Percentiles rank a stretch among this genome's conserved stretches.
phyloP scores from a whole-genome alignment of 2,797 vertebrate species.

The Adrianichthys oophorus region DNA sequence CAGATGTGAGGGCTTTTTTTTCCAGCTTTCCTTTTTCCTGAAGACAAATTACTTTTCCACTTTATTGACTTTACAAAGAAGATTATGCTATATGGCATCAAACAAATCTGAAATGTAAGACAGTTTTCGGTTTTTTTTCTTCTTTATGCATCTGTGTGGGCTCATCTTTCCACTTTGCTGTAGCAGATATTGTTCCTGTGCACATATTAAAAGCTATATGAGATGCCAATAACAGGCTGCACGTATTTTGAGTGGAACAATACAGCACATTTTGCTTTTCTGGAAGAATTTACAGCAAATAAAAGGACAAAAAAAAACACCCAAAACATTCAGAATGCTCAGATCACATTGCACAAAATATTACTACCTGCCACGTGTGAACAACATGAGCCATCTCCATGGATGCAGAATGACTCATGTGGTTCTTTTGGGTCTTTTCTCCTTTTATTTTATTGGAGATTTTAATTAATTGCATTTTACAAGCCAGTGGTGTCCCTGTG shows the following conservation, averaged over 20 bases:
- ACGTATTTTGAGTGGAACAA: slow-evolving; percentile 34
- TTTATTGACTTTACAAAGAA: slow-evolving; percentile 30
- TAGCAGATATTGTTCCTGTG: slow-evolving; percentile 20
- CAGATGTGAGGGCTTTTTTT: slow-evolving; percentile 41
- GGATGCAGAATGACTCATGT: slow-evolving; percentile 7
- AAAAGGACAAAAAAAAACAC: slow-evolving; percentile 41
- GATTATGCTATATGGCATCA: slow-evolving; percentile 32
- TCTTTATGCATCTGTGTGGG: slow-evolving; percentile 24
- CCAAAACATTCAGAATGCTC: slow-evolving; percentile 26
- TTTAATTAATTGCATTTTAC: slow-evolving; percentile 30
- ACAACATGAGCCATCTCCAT: slow-evolving; percentile 38
- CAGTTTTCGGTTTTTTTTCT: slow-evolving; percentile 17
- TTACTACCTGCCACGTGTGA: slow-evolving; percentile 10
- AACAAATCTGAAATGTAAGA: slow-evolving; percentile 23
- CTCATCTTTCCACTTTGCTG: slow-evolving; percentile 27
- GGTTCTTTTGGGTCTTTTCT: slow-evolving; percentile 34
- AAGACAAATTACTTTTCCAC: slow-evolving; percentile 34
- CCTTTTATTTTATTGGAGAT: not conserved
- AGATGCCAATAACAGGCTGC: slow-evolving; percentile 19
- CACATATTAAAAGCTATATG: slow-evolving; percentile 8
- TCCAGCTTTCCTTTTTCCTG: slow-evolving; percentile 52
- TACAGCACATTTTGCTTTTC: slow-evolving; percentile 42
- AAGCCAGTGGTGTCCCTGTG: slow-evolving; percentile 10
- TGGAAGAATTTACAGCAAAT: slow-evolving; percentile 38
- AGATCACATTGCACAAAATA: slow-evolving; percentile 23